Conservation (phyloP, 2,888 invertebrate genomes). For the Phytoseiulus persimilis region DNA sequence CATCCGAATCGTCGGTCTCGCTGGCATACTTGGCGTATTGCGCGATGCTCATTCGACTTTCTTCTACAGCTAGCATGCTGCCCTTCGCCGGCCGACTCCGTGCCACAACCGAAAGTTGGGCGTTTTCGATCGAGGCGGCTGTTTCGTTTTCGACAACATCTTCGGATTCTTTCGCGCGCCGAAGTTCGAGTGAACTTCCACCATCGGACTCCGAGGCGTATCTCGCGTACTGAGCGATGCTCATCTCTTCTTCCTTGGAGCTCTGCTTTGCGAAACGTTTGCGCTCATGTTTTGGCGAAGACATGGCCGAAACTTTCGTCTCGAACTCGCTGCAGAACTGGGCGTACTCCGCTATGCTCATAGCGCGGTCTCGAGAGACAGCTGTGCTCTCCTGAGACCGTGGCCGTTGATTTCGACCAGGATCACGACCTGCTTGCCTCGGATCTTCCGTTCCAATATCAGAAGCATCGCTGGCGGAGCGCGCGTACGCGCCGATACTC, state of each 20-base stretch:
- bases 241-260: constrained; percentile 8
- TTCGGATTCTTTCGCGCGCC: background rate
- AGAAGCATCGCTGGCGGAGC: background rate
- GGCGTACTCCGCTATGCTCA: constrained; percentile 17
- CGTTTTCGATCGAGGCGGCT: background rate
- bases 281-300: constrained; percentile 7
- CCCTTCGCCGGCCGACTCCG: background rate
- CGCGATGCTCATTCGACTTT: constrained; percentile 29
- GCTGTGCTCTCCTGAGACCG: background rate
- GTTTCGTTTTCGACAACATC: background rate
- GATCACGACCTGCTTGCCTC: background rate
- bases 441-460: background rate
- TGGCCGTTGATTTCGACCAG: background rate
- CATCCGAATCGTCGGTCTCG: constrained; percentile 30
- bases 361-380: background rate
- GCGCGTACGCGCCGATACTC: background rate
- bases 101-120: background rate
- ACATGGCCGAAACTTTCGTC: background rate
- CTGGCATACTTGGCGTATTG: constrained; percentile 30
- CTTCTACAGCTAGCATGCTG: background rate
- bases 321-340: background rate
- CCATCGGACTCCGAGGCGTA: constrained; percentile 26
- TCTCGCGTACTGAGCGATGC: constrained; percentile 19
- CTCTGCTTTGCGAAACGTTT: background rate
- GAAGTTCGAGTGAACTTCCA: background rate